Percentiles rank a stretch among this genome's conserved stretches.
Evolutionary conservation across 1,140 invertebrate genomes (phyloP).

Genomic region (Conus ventricosus): DNA sequence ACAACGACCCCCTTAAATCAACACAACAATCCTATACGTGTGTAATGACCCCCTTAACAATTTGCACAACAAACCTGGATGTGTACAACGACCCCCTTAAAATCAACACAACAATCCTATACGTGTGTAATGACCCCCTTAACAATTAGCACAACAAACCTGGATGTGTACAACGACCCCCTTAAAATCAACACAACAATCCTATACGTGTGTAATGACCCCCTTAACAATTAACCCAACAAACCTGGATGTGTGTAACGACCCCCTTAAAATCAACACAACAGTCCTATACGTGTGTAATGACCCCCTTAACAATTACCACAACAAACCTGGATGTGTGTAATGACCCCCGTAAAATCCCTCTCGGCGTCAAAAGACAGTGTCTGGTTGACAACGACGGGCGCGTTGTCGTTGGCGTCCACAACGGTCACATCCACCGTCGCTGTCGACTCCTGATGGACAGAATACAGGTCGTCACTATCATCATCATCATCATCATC

Average conservation of each 20-base stretch:
- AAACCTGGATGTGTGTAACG: slow-evolving; percentile 17
- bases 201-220: slow-evolving; percentile 12
- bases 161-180: no score
- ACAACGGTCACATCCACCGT: slow-evolving; percentile 35
- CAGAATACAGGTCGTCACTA: background rate
- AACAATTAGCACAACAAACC: background rate
- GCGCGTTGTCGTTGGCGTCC: slow-evolving; percentile 47
- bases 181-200: background rate
- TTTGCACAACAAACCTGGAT: no score
- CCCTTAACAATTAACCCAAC: background rate
- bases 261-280: background rate
- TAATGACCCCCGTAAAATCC: background rate
- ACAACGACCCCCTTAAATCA: background rate
- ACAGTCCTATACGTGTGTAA: no score
- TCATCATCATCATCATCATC: background rate
- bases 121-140: background rate
- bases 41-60: background rate
- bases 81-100: no score
- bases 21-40: no score
- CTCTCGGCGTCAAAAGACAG: slow-evolving; percentile 14
- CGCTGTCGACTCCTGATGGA: slow-evolving; percentile 24
- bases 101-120: background rate
- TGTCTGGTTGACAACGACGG: background rate
- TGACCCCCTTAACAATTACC: no score
- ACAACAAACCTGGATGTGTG: slow-evolving; percentile 7